A percentile compares a stretch with the other conserved stretches of the same genome.
Evolutionary conservation across 2,888 invertebrate genomes (phyloP).

Genomic region (Mythimna vitellina): DNA sequence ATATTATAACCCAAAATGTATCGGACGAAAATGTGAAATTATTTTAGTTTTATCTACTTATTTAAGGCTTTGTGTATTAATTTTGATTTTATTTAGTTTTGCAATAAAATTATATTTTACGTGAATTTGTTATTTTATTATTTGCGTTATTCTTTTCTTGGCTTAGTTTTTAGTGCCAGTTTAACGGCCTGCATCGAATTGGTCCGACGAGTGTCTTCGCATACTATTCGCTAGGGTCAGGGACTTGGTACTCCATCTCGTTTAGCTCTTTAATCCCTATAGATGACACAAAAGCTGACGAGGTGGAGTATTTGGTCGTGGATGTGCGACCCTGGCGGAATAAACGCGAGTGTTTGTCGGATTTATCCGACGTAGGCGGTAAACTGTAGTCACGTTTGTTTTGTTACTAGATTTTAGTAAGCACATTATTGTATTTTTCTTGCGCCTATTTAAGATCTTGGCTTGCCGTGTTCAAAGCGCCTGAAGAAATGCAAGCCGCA

Average conservation of each 20-base stretch:
- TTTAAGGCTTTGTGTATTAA: slow-evolving; percentile 71
- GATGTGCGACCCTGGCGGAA: too few species aligned
- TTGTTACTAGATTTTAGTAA: slow-evolving; percentile 21
- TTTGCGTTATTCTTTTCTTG: slow-evolving; percentile 45
- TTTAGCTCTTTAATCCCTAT: too few species aligned
- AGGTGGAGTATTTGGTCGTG: too few species aligned
- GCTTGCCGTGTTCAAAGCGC: slow-evolving; percentile 29
- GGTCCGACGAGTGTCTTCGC: too few species aligned
- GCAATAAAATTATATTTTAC: slow-evolving; percentile 69
- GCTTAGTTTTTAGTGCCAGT: slow-evolving; percentile 1
- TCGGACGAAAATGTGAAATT: slow-evolving; percentile 59
- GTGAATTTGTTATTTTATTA: slow-evolving; percentile 68
- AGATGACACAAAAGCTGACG: too few species aligned
- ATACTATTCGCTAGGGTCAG: too few species aligned
- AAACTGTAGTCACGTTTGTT: background rate
- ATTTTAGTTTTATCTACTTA: slow-evolving; percentile 58
- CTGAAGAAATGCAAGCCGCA: slow-evolving; percentile 43
- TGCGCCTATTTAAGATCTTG: rapidly evolving
- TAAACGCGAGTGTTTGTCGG: too few species aligned
- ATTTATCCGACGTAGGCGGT: too few species aligned
- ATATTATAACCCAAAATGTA: slow-evolving; percentile 58
- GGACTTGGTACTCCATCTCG: too few species aligned
- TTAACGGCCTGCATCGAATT: too few species aligned
- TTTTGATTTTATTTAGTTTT: slow-evolving; percentile 74
- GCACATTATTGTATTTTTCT: background rate